Base-by-base conservation (phyloP, 30 jellyfish, hydroid and myxozoan species). In the Rhopilema esculentum region DNA sequence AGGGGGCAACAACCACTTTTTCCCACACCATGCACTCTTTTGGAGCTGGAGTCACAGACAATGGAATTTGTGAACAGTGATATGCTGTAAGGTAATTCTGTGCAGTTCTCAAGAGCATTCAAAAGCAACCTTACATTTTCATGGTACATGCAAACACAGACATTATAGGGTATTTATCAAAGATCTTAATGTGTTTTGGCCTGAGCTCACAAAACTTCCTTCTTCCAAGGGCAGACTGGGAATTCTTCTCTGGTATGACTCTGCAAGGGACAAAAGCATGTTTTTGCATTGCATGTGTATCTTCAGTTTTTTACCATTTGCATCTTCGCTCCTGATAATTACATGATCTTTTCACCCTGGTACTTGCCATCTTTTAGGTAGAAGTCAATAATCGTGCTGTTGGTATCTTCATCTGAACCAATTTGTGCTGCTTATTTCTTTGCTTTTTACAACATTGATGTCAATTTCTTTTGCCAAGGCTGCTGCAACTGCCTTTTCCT, bases 281-380 rank as follows among this genome's bases (percentile, higher is more conserved):
- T 78, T 49, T 23, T 57, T 26, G 84, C 63, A 49, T 31, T 78
- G 82, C 61, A 52, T 29, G 26, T 50, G 26, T 78, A 1, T 25
- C 82, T 78, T 62, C 57, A 49, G 27, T 25, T 50, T 78, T 82
- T 29, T 27, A 16, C 89, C 89, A 50, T 50, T 50, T 25, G 22
- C 53, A 49, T 50, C 53, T 50, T 57, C 50, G 8, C 61, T 23
- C 53, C 61, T 70, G 28, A 78, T 29, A 26, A 80, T 66, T 17
- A 80, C 90, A 18, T 31, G 67, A 49, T 80, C 90, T 30, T 63
- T 80, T 30, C 85, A 27, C 85, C 84, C 90, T 19, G 90, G 83
- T 62, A 87, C 84, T 65, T 80, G 90, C 87, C 90, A 80, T 63
- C 76, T 9, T 25, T 80, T 27, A 23, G 21, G 71, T 61, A 80